phyloP scores from a whole-genome alignment of 2,113 vertebrate genomes.

The Ailuropoda melanoleuca region DNA sequence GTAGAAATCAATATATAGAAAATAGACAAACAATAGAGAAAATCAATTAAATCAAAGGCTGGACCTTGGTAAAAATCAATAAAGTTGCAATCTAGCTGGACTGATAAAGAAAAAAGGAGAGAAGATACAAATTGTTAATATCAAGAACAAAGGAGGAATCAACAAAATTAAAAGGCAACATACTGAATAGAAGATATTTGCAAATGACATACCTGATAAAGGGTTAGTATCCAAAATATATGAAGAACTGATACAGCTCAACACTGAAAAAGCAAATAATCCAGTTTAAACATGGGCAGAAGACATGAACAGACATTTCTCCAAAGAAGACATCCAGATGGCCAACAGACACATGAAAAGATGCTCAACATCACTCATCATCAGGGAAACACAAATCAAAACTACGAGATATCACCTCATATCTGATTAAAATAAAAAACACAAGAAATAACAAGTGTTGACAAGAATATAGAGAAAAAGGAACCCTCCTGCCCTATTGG shows the following conservation, averaged over 20 bases:
- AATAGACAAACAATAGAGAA: conserved; percentile 1
- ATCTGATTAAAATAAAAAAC: not conserved
- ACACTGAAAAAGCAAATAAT: not conserved
- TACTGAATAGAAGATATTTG: not conserved
- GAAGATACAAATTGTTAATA: not conserved
- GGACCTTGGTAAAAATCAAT: not conserved
- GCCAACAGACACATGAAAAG: not conserved
- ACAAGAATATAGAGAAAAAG: not conserved
- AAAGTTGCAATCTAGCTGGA: not conserved
- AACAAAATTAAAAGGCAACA: not conserved
- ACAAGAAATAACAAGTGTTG: not conserved
- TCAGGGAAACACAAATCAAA: not conserved
- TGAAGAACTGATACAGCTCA: not conserved
- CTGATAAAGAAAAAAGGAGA: not conserved
- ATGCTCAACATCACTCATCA: not conserved
- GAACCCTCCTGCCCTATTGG: not conserved
- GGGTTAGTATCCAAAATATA: not conserved
- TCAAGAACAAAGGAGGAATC: not conserved
- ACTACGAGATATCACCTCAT: not conserved
- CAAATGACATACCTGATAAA: not conserved
- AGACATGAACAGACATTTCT: not conserved
- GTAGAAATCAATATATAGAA: not conserved
- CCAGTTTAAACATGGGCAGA: not conserved
- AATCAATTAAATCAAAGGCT: not conserved
- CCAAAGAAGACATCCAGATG: not conserved